Base-by-base conservation (phyloP, 1,140 invertebrate genomes). In the Anadara kagoshimensis region DNA sequence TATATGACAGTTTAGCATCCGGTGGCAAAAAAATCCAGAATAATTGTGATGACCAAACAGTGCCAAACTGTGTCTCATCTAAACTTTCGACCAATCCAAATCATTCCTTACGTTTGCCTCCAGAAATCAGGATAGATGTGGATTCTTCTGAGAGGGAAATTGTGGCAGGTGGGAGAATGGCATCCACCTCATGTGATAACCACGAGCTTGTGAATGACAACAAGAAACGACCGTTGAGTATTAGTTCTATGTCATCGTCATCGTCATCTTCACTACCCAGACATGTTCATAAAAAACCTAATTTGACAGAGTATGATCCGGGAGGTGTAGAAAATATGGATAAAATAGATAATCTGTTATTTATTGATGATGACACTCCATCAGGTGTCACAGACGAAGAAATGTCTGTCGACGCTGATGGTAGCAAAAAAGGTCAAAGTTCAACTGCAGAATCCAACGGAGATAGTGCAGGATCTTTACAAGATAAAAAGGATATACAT, bases 211-310 rank as follows among this genome's bases (percentile, higher is more conserved):
- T 56, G 20, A 43, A 63, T 12, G 81, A 85, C 63, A 81, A 78
- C 44, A 87, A 87, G 76, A 88, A 86, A 72, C 73, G 94, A 74
- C 94, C 94, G n/a, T 85, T 94, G 22, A 95, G 94, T 49, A 94
- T 94, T 81, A 95, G 94, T 87, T 95, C 94, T 54, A 94, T 94
- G 64, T 93, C 93, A 2, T 95, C 94, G 3, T 94, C 94, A 16
- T 94, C 93, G 53, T 94, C 93, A 1, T 95, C 94, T 0, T 90
- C 91, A 14, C 71, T 84, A 20, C 79, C 82, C 16, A 70, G 83
- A n/a, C 78, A 76, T 24, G 71, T 70, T 49, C 69, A 78, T 47
- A 88, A 86, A 79, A 75, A 78, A 29, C 75, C 79, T 59, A 86
- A 85, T 59, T 58, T 79, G 24, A 68, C 67, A 18, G 65, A 74